These are phyloP conservation scores for Macrobrachium nipponense DNA, from an alignment of 1,140 invertebrate species.

Conservation along the genomic window DNA sequence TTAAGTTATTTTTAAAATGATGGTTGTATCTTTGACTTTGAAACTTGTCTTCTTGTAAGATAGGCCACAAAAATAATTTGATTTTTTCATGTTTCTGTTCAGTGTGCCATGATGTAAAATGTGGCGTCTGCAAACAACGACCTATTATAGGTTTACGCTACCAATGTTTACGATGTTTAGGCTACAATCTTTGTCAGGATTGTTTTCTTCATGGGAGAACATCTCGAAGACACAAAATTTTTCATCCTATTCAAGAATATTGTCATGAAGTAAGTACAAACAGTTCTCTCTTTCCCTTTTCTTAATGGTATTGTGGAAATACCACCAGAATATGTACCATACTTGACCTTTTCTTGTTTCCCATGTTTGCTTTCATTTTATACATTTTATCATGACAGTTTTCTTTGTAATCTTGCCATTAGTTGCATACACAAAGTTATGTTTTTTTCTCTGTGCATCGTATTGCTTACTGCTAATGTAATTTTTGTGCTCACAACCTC, in stretches of 20 bases:
- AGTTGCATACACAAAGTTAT: too few species aligned
- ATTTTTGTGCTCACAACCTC: too few species aligned
- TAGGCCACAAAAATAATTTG: not conserved
- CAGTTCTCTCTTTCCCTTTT: not conserved
- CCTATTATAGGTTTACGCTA: conserved; percentile 75
- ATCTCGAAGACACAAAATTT: conserved; percentile 79
- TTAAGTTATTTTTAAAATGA: not conserved
- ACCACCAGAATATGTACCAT: not conserved
- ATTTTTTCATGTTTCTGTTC: conserved; percentile 66
- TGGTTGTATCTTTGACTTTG: not conserved
- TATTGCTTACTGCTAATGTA: too few species aligned
- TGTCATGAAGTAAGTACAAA: conserved; percentile 72
- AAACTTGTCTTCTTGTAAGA: not conserved
- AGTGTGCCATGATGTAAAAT: conserved; percentile 73
- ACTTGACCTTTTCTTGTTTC: too few species aligned
- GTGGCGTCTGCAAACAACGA: conserved; percentile 72
- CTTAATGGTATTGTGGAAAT: not conserved
- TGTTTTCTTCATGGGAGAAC: conserved; percentile 83
- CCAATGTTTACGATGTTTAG: conserved; percentile 80
- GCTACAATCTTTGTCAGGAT: conserved; percentile 83
- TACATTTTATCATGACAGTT: too few species aligned
- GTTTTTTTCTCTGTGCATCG: too few species aligned
- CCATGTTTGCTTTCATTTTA: too few species aligned
- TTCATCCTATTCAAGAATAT: conserved; percentile 85
- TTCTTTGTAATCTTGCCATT: too few species aligned